Percentiles rank a stretch among this genome's conserved stretches.
phyloP scores from a whole-genome alignment of 2,888 invertebrate genomes.

The Latrodectus hesperus region DNA sequence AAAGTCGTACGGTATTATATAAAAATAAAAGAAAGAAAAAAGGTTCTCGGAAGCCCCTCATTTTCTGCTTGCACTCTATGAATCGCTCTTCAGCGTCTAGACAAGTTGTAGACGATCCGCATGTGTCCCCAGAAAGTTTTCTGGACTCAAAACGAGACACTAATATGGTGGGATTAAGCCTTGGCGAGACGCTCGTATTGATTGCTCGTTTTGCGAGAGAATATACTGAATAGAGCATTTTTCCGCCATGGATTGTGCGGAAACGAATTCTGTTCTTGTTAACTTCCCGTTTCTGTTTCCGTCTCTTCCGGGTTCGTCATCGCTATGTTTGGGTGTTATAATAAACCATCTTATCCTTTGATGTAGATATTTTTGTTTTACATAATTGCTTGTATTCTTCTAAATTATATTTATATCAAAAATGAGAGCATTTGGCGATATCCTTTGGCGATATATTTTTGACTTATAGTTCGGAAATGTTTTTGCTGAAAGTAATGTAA shows the following conservation, averaged over 20 bases:
- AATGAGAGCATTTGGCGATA: too few species aligned
- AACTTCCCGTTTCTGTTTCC: background rate
- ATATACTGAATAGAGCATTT: background rate
- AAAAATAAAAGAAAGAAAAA: background rate
- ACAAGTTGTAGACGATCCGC: background rate
- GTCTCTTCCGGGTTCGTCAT: background rate
- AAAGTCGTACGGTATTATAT: background rate
- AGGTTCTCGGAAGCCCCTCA: background rate
- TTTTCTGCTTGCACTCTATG: background rate
- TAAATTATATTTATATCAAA: too few species aligned
- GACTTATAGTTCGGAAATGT: too few species aligned
- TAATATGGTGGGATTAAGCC: background rate
- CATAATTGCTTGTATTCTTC: too few species aligned
- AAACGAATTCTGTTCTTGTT: background rate
- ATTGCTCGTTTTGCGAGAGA: background rate
- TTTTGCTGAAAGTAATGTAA: too few species aligned
- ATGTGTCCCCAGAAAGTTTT: background rate
- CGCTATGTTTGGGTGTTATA: too few species aligned
- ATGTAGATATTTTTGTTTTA: too few species aligned
- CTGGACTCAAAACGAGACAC: background rate
- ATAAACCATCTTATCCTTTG: too few species aligned
- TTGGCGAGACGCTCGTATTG: background rate
- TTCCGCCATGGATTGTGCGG: background rate
- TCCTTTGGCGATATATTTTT: too few species aligned
- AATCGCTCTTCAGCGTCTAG: background rate